A percentile compares a stretch with the other conserved stretches of the same genome.
Conservation (phyloP, 2,113 vertebrate genomes). For the Microcebus ravelobensis region DNA sequence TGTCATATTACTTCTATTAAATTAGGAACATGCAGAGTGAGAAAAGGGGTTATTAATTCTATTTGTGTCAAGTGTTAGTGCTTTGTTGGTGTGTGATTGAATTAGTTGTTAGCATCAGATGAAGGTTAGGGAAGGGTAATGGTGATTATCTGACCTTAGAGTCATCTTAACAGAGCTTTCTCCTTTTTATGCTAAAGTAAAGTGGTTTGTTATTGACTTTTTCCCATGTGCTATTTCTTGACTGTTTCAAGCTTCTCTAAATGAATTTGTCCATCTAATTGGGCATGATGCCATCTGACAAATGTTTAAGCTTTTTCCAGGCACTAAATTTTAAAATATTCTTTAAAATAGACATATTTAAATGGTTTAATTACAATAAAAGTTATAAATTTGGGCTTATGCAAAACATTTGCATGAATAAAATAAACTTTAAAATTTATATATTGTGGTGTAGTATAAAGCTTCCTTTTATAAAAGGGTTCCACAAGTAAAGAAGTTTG, state of each 20-base stretch:
- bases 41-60: slow-evolving; percentile 52
- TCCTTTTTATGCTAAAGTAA: neutral
- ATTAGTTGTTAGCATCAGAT: slow-evolving; percentile 68
- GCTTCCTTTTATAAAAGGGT: neutral
- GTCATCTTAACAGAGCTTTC: slow-evolving; percentile 29
- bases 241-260: slow-evolving; percentile 21
- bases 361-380: neutral
- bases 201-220: slow-evolving; percentile 63
- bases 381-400: neutral
- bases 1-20: slow-evolving; percentile 52
- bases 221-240: slow-evolving; percentile 21
- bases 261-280: neutral
- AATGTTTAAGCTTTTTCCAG: slow-evolving; percentile 23
- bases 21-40: slow-evolving; percentile 21
- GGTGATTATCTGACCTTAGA: slow-evolving; percentile 53
- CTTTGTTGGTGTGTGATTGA: slow-evolving; percentile 67
- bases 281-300: neutral
- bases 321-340: neutral
- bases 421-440: neutral
- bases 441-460: neutral
- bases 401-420: neutral
- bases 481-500: neutral
- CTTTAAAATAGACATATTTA: slow-evolving; percentile 6
- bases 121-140: slow-evolving; percentile 77
- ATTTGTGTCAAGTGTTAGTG: slow-evolving; percentile 48